Evolutionary conservation across 2,888 invertebrate genomes (phyloP), one percentile per base, ranked within the genome.

Genomic region (Aethes cnicana): DNA sequence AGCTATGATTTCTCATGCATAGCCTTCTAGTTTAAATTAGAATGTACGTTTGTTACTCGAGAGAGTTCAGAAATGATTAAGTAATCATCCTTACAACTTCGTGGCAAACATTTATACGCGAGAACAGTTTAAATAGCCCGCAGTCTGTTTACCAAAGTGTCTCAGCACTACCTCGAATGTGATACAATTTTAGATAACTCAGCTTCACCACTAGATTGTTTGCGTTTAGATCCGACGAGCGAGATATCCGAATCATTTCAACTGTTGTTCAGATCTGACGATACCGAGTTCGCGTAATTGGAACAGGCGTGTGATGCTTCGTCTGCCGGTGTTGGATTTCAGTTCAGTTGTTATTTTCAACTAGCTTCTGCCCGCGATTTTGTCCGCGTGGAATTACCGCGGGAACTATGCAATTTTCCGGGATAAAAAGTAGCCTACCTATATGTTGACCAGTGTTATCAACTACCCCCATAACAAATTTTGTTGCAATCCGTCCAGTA

Each of bases 181-280:
- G 50, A 50, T 50, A 44, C 50, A 50, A 50, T 50, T 50, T 37
- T 25, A 44, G 50, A 50, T 50, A 50, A 43, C 36, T 44, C 28
- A 44, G 50, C 35, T 36, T 28, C 43, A 8, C 50, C 43, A 50
- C 43, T 50, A 44, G 23, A 43, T 32, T 44, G 43, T 50, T 44
- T 50, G 50, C 36, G 43, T 50, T 50, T 33, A 50, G 50, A 50
- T 50, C 21, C 36, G 23, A 50, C 33, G 42, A 17, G 28, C 9
- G 39, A 43, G 49, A 48, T 49, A 36, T 28, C 12, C 43, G 43
- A 44, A 50, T 50, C 50, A 37, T 50, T 50, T 50, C 36, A 44
- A 50, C 50, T 37, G 43, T 26, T 33, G 48, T 50, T 44, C 11
- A 43, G 49, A 48, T 48, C 48, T 8, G 18, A 16, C 9, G 48